Conservation (phyloP, 2,797 vertebrate genomes). For the Epinephelus awoara region DNA sequence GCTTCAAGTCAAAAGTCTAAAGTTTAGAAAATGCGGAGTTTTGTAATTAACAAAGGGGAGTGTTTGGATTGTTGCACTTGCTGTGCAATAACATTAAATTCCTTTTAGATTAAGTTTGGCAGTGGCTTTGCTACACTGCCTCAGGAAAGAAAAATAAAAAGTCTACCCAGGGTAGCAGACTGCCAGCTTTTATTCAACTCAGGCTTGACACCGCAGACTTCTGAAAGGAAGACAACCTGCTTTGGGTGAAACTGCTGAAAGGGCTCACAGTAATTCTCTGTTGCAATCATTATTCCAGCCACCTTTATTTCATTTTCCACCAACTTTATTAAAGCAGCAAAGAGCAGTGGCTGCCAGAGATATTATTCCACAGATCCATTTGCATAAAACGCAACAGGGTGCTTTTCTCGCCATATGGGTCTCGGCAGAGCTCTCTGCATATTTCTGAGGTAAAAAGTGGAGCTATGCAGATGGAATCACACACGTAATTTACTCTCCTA, state of each 20-base stretch:
- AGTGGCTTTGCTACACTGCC: conserved; percentile 20
- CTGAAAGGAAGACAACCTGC: conserved; percentile 56
- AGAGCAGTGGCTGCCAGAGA: conserved; percentile 60
- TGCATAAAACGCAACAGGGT: conserved; percentile 77
- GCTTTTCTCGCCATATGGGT: conserved; percentile 45
- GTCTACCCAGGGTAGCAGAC: conserved; percentile 5
- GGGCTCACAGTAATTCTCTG: conserved; percentile 55
- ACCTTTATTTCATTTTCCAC: conserved; percentile 65
- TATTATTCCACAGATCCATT: conserved; percentile 69
- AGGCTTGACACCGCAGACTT: conserved; percentile 40
- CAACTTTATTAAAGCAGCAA: conserved; percentile 73
- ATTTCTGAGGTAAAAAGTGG: conserved; percentile 45
- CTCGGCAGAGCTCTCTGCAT: conserved; percentile 50
- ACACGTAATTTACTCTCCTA: conserved; percentile 35
- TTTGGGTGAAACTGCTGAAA: conserved; percentile 57
- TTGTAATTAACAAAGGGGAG: conserved; percentile 2
- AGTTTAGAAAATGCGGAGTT: neutral
- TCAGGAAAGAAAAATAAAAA: conserved; percentile 38
- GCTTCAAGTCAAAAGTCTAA: neutral
- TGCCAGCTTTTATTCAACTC: conserved; percentile 46
- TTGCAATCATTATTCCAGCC: conserved; percentile 74
- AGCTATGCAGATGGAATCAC: conserved; percentile 54
- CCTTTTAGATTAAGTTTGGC: conserved; percentile 20
- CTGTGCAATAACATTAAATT: conserved; percentile 13
- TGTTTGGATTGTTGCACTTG: neutral